A percentile compares a stretch with the other conserved stretches of the same genome.
These are phyloP conservation scores for Meda fulgida DNA, from an alignment of 2,797 vertebrate species.

Conservation along the genomic window DNA sequence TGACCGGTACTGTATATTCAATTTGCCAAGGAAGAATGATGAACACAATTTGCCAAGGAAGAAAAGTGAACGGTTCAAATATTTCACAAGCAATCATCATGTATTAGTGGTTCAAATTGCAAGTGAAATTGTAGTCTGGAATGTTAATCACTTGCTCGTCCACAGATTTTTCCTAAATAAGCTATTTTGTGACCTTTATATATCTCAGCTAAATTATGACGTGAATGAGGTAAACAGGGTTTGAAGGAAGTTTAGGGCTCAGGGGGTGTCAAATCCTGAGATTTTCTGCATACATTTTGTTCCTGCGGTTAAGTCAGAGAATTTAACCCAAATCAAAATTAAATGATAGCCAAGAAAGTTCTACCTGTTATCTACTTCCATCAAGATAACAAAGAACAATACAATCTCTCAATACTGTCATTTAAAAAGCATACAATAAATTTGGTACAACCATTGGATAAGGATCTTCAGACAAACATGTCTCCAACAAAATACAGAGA, in stretches of 20 bases:
- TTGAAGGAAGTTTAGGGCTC: too few species aligned
- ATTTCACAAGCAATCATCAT: constrained; percentile 54
- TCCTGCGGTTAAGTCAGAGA: background rate
- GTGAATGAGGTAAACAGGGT: background rate
- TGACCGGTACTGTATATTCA: too few species aligned
- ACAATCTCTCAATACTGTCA: background rate
- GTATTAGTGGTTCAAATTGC: constrained; percentile 53
- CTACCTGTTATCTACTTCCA: background rate
- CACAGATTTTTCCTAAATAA: constrained; percentile 38
- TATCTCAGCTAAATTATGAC: constrained; percentile 27
- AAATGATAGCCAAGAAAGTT: background rate
- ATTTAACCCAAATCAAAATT: background rate
- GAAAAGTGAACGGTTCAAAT: background rate
- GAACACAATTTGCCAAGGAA: too few species aligned
- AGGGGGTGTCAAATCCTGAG: background rate
- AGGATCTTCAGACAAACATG: constrained; percentile 12
- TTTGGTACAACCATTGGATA: constrained; percentile 6
- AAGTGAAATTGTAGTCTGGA: constrained; percentile 52
- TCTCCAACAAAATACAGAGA: constrained; percentile 47
- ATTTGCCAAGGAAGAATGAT: too few species aligned
- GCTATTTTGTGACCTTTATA: constrained; percentile 47
- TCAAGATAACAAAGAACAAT: background rate
- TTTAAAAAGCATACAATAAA: constrained; percentile 15
- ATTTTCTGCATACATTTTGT: background rate
- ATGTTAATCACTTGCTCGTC: constrained; percentile 43